Conservation (phyloP, 1,140 invertebrate species). For the Wasmannia auropunctata region DNA sequence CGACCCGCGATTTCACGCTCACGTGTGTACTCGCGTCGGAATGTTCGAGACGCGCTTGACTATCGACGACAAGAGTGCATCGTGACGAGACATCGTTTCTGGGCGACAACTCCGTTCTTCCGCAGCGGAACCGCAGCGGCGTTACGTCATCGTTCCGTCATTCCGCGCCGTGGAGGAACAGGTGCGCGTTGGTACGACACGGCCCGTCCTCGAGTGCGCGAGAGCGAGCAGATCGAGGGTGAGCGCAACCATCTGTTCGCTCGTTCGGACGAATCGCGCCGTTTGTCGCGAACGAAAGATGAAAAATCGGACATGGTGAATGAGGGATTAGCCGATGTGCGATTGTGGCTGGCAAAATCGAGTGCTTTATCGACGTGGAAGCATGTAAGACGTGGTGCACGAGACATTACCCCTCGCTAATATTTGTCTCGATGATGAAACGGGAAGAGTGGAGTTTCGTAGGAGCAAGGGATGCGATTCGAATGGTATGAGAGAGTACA, state of each 20-base stretch:
- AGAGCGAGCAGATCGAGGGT: not conserved
- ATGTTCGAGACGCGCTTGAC: not conserved
- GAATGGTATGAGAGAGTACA: not conserved
- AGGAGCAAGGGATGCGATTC: not conserved
- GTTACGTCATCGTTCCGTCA: constrained; percentile 44
- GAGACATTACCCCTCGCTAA: not conserved
- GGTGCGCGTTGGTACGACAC: constrained; percentile 11
- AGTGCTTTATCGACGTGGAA: not conserved
- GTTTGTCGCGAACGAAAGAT: not conserved
- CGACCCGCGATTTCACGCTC: not conserved
- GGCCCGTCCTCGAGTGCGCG: not conserved
- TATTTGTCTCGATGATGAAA: not conserved
- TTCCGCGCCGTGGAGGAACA: constrained; percentile 26
- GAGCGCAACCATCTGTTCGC: not conserved
- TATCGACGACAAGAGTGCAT: not conserved
- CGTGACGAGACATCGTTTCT: not conserved
- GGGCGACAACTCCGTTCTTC: not conserved
- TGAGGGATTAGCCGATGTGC: not conserved
- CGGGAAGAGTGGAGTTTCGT: not conserved
- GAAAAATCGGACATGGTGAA: not conserved
- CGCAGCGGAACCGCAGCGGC: constrained; percentile 42
- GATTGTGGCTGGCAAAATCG: not conserved
- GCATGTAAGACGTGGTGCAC: not conserved
- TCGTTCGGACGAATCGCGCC: not conserved
- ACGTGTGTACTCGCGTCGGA: not conserved